Percentiles rank a stretch among this genome's conserved stretches.
phyloP scores from a whole-genome alignment of 2,888 invertebrate genomes.

The Tanypteryx hageni region DNA sequence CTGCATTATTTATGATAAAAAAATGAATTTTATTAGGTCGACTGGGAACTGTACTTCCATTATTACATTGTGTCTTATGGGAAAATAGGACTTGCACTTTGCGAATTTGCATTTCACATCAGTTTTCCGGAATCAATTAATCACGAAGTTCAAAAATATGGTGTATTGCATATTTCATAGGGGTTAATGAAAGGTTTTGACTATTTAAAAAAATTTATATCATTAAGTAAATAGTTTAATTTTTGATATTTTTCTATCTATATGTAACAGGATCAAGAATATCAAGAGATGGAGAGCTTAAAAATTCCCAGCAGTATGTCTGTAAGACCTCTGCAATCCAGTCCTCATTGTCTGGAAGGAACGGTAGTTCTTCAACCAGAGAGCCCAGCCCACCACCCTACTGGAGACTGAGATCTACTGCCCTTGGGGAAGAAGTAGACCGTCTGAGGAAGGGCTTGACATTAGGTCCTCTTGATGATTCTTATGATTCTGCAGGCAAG shows the following conservation, averaged over 20 bases:
- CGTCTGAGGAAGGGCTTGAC: constrained; percentile 39
- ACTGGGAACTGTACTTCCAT: too few species aligned
- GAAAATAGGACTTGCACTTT: too few species aligned
- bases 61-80: too few species aligned
- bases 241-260: not conserved
- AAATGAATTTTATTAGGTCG: too few species aligned
- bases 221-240: not conserved
- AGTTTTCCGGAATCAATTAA: too few species aligned
- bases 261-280: not conserved
- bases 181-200: too few species aligned
- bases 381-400: not conserved
- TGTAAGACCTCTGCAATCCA: not conserved
- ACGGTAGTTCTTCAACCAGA: not conserved
- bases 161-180: too few species aligned
- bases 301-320: not conserved
- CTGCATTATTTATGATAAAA: too few species aligned
- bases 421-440: constrained; percentile 41
- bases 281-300: not conserved
- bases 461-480: constrained; percentile 53
- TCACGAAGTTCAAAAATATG: too few species aligned
- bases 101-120: too few species aligned
- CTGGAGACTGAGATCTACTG: not conserved
- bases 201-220: not conserved
- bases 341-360: not conserved
- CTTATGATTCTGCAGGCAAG: constrained; percentile 35